Evolutionary conservation across 2,888 invertebrate genomes (phyloP), one percentile per base, ranked within the genome.

Genomic region (Pyralis farinalis): DNA sequence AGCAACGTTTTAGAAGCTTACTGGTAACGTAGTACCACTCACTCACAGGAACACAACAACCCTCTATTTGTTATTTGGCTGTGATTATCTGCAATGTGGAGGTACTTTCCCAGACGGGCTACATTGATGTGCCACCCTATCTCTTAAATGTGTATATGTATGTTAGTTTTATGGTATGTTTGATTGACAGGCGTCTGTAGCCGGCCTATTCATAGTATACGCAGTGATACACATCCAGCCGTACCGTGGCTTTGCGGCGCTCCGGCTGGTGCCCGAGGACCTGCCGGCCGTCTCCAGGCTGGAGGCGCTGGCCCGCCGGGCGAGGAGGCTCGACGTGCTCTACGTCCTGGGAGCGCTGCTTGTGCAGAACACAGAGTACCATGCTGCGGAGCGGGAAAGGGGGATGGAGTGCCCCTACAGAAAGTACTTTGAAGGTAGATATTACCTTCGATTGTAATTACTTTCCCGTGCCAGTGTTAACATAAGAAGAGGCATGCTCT

Each of bases 371-470:
- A 72, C 75, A 6, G 70, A 83, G 36, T 85, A 58, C 45, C 78
- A 79, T 3, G 75, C 69, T 0, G 63, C 46, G 0, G 39, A 52
- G 0, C 50, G 84, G 1, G 80, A 82, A 34, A 53, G 75, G 2
- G 85, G 82, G 4, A 63, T 85, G 59, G 87, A 88, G 27, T 30
- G 35, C 0, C 25, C 64, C 0, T 43, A 74, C 0, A 66, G 69
- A 41, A 86, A 85, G 42, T 79, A 85, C 49, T 60, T 74, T 28
- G 80, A 82, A 50, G 80, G 87, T 85, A 48, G 51, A n/a, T n/a
- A n/a, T n/a, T n/a, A n/a, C n/a, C n/a, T n/a, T n/a, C n/a, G n/a
- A n/a, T n/a, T n/a, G n/a, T n/a, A n/a, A n/a, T n/a, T n/a, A n/a
- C n/a, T n/a, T n/a, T n/a, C n/a, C n/a, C n/a, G n/a, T n/a, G n/a